Evolutionary conservation across 2,888 invertebrate species (phyloP).

Genomic region (Lepidochrysops patricia): DNA sequence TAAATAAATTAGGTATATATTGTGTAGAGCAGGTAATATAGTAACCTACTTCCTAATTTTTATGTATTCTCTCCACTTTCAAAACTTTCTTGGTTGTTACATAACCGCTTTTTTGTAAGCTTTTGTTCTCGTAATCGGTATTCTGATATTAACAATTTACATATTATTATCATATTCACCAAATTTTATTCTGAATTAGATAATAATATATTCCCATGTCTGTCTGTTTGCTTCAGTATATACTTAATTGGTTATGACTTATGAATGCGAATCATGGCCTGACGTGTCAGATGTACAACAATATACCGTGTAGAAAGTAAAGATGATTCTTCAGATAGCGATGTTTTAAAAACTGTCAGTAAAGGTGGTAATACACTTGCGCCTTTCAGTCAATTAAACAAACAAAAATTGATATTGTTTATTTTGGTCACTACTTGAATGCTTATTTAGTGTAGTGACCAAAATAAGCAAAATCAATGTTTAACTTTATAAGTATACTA

Average conservation of each 20-base stretch:
- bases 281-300: slow-evolving; percentile 5
- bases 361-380: not conserved
- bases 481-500: too few relatives aligned
- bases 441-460: too few relatives aligned
- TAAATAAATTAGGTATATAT: too few relatives aligned
- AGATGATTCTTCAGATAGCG: slow-evolving; percentile 11
- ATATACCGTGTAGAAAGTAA: slow-evolving; percentile 11
- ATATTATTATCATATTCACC: not conserved
- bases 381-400: not conserved
- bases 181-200: not conserved
- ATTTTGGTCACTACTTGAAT: too few relatives aligned
- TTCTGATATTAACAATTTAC: too few relatives aligned
- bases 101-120: not conserved
- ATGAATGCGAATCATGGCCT: slow-evolving; percentile 6
- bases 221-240: not conserved
- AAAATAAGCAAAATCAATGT: too few relatives aligned
- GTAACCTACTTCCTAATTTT: too few relatives aligned
- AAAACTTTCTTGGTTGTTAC: not conserved
- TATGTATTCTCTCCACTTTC: too few relatives aligned
- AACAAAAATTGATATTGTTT: too few relatives aligned
- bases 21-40: too few relatives aligned
- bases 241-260: not conserved
- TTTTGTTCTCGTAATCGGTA: not conserved
- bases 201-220: not conserved
- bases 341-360: not conserved